phyloP scores from a whole-genome alignment of 2,888 invertebrate genomes.

The Eristalis intricaria region DNA sequence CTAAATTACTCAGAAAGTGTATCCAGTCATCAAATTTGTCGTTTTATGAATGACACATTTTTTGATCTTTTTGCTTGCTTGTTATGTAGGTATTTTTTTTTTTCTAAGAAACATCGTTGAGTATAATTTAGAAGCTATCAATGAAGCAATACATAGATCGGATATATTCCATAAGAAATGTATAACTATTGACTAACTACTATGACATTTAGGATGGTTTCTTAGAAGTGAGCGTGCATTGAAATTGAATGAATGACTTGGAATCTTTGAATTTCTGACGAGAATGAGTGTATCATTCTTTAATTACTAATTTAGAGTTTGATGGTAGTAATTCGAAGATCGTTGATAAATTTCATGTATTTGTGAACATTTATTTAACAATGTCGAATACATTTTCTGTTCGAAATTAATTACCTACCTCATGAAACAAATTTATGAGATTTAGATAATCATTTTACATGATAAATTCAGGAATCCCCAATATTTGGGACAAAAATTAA shows the following conservation, averaged over 20 bases:
- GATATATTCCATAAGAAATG: not conserved
- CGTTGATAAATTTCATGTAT: not conserved
- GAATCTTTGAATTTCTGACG: not conserved
- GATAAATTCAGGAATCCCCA: too few relatives aligned
- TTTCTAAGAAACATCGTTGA: not conserved
- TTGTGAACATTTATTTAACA: not conserved
- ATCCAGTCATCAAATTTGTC: not conserved
- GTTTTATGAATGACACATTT: not conserved
- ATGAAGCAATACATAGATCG: not conserved
- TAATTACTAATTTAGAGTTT: not conserved
- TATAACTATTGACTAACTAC: not conserved
- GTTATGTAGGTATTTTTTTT: not conserved
- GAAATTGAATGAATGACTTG: not conserved
- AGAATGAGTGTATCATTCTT: not conserved
- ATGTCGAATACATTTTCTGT: too few relatives aligned
- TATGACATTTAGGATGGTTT: not conserved
- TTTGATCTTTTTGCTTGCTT: not conserved
- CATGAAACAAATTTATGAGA: not conserved
- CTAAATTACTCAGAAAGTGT: constrained; percentile 16
- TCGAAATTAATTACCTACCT: not conserved
- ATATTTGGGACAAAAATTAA: too few relatives aligned
- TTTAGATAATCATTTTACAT: too few relatives aligned
- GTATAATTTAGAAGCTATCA: not conserved
- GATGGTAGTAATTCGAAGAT: not conserved
- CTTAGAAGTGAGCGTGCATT: not conserved